Conservation (phyloP, 2,888 invertebrate genomes). For the Drosophila birchii region DNA sequence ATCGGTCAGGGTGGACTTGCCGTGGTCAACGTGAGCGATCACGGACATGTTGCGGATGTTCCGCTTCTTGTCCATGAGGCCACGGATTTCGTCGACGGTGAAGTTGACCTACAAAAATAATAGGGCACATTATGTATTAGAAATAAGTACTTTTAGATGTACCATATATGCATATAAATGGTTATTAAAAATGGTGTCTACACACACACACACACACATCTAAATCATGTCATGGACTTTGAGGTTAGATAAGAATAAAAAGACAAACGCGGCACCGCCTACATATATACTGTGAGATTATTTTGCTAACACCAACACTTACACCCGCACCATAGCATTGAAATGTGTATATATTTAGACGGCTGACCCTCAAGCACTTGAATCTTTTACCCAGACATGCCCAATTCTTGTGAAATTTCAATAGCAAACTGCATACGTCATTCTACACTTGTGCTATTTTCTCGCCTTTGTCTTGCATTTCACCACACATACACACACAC, state of each 20-base stretch:
- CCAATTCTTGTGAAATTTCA: conserved; percentile 48
- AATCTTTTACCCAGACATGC: conserved; percentile 28
- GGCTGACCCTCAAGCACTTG: conserved; percentile 17
- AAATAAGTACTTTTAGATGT: not conserved
- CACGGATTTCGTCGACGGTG: conserved; percentile 99
- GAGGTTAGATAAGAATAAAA: conserved; percentile 66
- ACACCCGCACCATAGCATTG: conserved; percentile 3
- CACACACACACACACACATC: conserved; percentile 24
- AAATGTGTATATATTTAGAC: conserved; percentile 37
- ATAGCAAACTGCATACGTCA: conserved; percentile 81
- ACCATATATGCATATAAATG: conserved; percentile 13
- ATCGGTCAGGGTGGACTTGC: conserved; percentile 99
- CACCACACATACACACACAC: conserved; percentile 62
- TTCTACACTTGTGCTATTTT: conserved; percentile 56
- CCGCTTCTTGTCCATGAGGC: conserved; percentile 99
- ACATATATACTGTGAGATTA: conserved; percentile 34
- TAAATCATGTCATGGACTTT: conserved; percentile 51
- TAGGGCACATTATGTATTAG: conserved; percentile 24
- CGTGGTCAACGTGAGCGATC: conserved; percentile 99
- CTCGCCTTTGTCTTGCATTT: conserved; percentile 74
- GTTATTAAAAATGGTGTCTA: conserved; percentile 74
- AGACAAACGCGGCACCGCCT: conserved; percentile 55
- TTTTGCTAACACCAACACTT: conserved; percentile 8
- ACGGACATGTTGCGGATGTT: conserved; percentile 99
- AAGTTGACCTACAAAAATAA: conserved; percentile 95